These are phyloP conservation scores for Geopemphigus sp. DNA, from an alignment of 1,140 invertebrate genomes.

Conservation along the genomic window DNA sequence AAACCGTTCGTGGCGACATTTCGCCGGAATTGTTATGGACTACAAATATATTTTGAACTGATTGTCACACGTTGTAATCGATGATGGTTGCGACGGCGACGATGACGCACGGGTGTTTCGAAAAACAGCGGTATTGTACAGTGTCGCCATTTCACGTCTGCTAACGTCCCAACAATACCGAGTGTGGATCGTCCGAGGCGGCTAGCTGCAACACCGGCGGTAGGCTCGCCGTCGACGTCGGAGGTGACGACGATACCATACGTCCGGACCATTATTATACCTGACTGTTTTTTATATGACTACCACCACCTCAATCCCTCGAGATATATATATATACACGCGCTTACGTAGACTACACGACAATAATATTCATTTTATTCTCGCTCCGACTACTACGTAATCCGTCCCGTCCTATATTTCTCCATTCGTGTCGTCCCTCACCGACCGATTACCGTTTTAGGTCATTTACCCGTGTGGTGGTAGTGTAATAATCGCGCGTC, in stretches of 20 bases:
- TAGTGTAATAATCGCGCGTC: background rate
- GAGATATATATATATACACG: background rate
- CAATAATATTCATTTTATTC: background rate
- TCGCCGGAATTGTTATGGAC: no score
- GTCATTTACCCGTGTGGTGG: constrained; percentile 21
- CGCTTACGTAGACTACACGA: background rate
- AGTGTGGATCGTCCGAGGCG: no score
- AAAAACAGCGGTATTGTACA: no score
- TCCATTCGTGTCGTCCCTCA: constrained; percentile 8
- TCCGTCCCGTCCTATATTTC: constrained; percentile 24
- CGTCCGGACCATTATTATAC: no score
- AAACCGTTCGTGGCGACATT: no score
- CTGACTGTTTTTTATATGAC: no score
- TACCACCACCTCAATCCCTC: background rate
- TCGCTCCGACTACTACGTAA: background rate
- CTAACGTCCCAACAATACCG: no score
- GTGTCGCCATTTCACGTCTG: no score
- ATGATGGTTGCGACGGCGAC: no score
- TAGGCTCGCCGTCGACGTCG: background rate
- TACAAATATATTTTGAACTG: no score
- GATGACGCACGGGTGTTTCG: no score
- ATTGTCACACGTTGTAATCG: no score
- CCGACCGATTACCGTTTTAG: constrained; percentile 44
- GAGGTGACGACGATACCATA: background rate
- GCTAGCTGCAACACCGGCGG: background rate